phyloP scores from a whole-genome alignment of 30 jellyfish, hydroid and myxozoan genomes.

The Aurelia sp. region DNA sequence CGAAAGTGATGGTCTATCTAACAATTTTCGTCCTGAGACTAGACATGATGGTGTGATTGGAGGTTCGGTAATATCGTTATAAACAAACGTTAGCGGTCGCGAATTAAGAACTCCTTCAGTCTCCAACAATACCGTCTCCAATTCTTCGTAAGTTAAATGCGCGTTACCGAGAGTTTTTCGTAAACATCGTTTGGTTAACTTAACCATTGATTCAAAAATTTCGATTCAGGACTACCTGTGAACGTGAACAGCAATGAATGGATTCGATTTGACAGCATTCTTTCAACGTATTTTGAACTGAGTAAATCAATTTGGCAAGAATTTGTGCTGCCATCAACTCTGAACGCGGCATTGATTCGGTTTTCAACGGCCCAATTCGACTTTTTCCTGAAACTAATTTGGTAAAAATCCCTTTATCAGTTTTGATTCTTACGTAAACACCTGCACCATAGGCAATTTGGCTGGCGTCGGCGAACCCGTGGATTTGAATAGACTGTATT shows the following conservation, averaged over 20 bases:
- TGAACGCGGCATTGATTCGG: constrained; percentile 17
- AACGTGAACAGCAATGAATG: constrained; percentile 23
- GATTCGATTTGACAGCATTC: not conserved
- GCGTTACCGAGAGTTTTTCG: constrained; percentile 47
- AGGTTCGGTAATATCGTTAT: constrained; percentile 22
- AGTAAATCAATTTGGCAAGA: not conserved
- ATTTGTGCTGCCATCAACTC: constrained; percentile 29
- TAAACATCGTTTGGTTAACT: constrained; percentile 26
- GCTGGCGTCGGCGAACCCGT: constrained; percentile 41
- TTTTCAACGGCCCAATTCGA: constrained; percentile 31
- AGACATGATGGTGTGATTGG: constrained; percentile 60
- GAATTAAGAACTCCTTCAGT: constrained; percentile 33
- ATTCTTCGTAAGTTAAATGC: not conserved
- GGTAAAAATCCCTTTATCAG: not conserved
- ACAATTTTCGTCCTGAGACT: constrained; percentile 20
- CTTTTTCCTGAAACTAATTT: constrained; percentile 9
- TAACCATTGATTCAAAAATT: constrained; percentile 49
- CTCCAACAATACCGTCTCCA: not conserved
- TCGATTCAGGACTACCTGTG: constrained; percentile 52
- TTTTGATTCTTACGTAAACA: constrained; percentile 17
- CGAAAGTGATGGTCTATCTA: not conserved
- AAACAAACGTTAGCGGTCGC: constrained; percentile 43
- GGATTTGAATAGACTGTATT: constrained; percentile 7
- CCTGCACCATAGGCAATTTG: constrained; percentile 30
- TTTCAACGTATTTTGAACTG: constrained; percentile 14